A percentile compares a stretch with the other conserved stretches of the same genome.
phyloP scores from a whole-genome alignment of 2,113 vertebrate species.

The Naja naja region DNA sequence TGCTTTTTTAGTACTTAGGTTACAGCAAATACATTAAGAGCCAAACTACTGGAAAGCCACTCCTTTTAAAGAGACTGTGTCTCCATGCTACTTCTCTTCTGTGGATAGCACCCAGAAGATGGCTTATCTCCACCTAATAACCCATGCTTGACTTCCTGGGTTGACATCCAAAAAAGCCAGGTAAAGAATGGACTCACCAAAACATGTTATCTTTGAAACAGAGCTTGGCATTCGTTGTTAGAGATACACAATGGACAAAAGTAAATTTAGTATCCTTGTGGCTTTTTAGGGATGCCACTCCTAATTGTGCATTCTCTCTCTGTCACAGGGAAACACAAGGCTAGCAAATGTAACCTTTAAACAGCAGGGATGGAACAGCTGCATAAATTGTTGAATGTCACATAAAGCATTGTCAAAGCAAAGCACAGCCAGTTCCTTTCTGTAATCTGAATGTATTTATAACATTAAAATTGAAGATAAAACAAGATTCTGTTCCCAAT shows the following conservation, averaged over 20 bases:
- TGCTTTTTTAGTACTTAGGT: neutral
- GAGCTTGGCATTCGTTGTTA: neutral
- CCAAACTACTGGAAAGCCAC: neutral
- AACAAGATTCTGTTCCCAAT: constrained; percentile 9
- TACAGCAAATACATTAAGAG: neutral
- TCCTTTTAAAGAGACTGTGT: neutral
- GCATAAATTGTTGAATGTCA: constrained; percentile 40
- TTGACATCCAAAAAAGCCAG: neutral
- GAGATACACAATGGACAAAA: neutral
- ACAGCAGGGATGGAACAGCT: constrained; percentile 30
- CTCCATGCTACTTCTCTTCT: neutral
- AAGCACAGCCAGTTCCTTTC: constrained; percentile 23
- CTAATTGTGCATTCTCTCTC: constrained; percentile 22
- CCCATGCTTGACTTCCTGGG: neutral
- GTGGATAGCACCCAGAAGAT: neutral
- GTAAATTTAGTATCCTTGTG: constrained; percentile 5
- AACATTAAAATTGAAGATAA: constrained; percentile 30
- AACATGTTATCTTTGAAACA: neutral
- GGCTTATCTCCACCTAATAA: neutral
- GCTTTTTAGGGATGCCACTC: neutral
- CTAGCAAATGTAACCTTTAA: constrained; percentile 34
- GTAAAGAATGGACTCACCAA: neutral
- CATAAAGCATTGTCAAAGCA: constrained; percentile 33
- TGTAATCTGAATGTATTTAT: constrained; percentile 32
- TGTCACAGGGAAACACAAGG: constrained; percentile 27